Conservation (phyloP, 2,113 vertebrate species). For the Ellobius talpinus region DNA sequence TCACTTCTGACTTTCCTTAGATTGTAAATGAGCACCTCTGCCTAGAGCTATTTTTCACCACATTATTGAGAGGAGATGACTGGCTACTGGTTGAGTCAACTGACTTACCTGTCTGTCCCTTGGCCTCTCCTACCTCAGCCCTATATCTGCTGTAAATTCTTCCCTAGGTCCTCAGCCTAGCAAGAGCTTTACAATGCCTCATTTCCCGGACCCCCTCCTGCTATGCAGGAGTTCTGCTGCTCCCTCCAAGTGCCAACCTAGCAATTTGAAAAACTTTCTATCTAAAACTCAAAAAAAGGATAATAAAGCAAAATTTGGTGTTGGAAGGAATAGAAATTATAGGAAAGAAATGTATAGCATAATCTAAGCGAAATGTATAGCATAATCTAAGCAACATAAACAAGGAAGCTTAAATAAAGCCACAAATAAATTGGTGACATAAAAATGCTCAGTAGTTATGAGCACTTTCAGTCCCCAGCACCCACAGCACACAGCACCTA, state of each 20-base stretch:
- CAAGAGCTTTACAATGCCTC: not conserved
- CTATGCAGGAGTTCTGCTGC: not conserved
- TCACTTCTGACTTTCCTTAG: not conserved
- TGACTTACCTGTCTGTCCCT: not conserved
- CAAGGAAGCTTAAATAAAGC: not conserved
- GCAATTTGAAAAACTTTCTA: not conserved
- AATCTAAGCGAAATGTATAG: not conserved
- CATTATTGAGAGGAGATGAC: not conserved
- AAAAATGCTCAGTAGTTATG: not conserved
- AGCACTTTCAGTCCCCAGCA: not conserved
- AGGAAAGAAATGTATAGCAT: not conserved
- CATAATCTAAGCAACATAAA: not conserved
- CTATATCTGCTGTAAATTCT: not conserved
- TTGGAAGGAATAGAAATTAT: not conserved
- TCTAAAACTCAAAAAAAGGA: not conserved
- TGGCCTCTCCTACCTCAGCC: no score
- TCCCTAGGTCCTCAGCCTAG: no score
- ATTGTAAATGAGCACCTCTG: not conserved
- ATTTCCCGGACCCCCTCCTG: not conserved
- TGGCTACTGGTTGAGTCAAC: not conserved
- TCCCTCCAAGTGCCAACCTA: not conserved
- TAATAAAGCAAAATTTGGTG: not conserved
- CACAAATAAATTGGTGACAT: not conserved
- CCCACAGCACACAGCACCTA: not conserved
- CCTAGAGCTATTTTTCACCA: not conserved